A percentile compares a stretch with the other conserved stretches of the same genome.
phyloP scores from a whole-genome alignment of 2,113 vertebrate species.

The Ellobius talpinus region DNA sequence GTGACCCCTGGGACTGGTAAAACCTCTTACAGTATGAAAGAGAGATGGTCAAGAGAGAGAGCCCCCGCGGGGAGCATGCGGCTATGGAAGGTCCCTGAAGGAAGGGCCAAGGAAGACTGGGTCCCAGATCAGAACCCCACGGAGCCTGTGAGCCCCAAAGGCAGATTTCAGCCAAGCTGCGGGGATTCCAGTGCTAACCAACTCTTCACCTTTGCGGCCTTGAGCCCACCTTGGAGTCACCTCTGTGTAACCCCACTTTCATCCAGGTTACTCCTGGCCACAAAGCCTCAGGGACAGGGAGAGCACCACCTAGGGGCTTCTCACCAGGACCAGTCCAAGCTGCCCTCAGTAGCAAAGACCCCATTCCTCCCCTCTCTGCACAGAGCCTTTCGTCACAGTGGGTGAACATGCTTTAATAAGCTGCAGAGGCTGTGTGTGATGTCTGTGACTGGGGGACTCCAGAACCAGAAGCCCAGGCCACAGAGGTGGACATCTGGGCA shows the following conservation, averaged over 20 bases:
- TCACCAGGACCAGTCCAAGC: fast-evolving
- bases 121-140: background rate
- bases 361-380: fast-evolving
- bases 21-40: too few species aligned
- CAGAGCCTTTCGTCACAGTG: background rate
- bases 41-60: background rate
- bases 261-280: background rate
- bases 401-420: slow-evolving; percentile 53
- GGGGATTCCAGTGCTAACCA: fast-evolving
- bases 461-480: background rate
- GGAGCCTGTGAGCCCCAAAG: background rate
- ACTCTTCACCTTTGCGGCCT: background rate
- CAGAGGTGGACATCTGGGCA: fast-evolving
- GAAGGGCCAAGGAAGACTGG: fast-evolving
- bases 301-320: background rate
- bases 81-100: background rate
- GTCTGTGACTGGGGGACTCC: background rate
- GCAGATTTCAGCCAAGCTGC: fast-evolving
- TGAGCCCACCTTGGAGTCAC: background rate
- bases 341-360: background rate
- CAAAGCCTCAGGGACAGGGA: background rate
- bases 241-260: too few species aligned
- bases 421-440: fast-evolving
- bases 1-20: background rate
- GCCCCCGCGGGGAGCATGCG: too few species aligned